A percentile compares a stretch with the other conserved stretches of the same genome.
Evolutionary conservation across 1,140 invertebrate species (phyloP).

Genomic region (Chrysoperla carnea): DNA sequence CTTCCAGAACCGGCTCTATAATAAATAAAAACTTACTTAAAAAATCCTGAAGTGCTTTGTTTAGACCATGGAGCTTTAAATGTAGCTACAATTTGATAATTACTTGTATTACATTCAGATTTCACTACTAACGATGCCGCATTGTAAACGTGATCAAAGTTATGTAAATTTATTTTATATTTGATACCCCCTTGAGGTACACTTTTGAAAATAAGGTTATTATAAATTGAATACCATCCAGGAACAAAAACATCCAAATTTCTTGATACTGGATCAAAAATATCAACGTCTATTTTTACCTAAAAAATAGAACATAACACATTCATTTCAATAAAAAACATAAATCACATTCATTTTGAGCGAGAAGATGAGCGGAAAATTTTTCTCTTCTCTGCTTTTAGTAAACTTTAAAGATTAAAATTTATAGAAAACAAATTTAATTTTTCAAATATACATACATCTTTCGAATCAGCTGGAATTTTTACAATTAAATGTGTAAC

Average conservation of each 20-base stretch:
- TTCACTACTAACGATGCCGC: slow-evolving; percentile 35
- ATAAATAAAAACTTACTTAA: slow-evolving; percentile 29
- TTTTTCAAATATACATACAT: slow-evolving; percentile 23
- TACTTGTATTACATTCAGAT: slow-evolving; percentile 24
- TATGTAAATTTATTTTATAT: slow-evolving; percentile 35
- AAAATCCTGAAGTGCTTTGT: slow-evolving; percentile 34
- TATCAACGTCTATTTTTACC: slow-evolving; percentile 42
- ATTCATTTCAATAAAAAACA: not conserved
- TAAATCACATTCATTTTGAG: no score
- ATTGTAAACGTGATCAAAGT: slow-evolving; percentile 36
- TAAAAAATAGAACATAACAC: slow-evolving; percentile 22
- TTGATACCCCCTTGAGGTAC: slow-evolving; percentile 33
- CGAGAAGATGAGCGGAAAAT: no score
- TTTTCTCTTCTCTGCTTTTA: no score
- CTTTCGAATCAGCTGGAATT: slow-evolving; percentile 36
- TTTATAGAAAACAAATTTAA: not conserved
- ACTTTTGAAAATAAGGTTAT: slow-evolving; percentile 22
- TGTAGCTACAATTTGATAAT: slow-evolving; percentile 36
- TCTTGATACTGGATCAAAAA: slow-evolving; percentile 35
- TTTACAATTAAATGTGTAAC: slow-evolving; percentile 55
- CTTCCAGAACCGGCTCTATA: no score
- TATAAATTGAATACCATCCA: slow-evolving; percentile 19
- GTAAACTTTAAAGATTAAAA: no score
- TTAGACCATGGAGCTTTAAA: slow-evolving; percentile 45
- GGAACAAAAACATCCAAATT: slow-evolving; percentile 32